Evolutionary conservation across 2,888 invertebrate species (phyloP), one percentile per base, ranked within the genome.

Genomic region (Caenorhabditis sp.): DNA sequence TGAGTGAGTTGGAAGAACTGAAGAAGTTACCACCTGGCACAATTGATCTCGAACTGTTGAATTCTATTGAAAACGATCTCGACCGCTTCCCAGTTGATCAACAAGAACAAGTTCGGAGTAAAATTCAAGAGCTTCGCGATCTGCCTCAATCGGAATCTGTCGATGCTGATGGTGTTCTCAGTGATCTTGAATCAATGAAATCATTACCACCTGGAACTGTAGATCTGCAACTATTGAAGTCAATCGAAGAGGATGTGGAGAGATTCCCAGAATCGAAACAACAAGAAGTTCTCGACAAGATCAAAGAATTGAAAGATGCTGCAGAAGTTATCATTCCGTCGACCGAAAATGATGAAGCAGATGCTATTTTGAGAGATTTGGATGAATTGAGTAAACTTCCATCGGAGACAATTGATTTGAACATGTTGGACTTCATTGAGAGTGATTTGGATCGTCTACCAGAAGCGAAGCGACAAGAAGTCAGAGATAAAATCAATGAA

Each of bases 171-270:
- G 27, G 36, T 14, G 10, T 66, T 51, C 26, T 63, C 1, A 58
- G 61, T 23, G 69, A 69, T 26, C 49, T 69, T 14, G 62, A 62
- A 17, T 24, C 59, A 2, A 53, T 69, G n/a, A 57, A 37, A 17
- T 50, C 61, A 17, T n/a, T 65, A n/a, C 66, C 66, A 59, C 36
- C 70, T 14, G 24, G 24, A 5, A 66, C 66, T 19, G 54, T 66
- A n/a, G 70, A 70, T 21, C n/a, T 66, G 19, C n/a, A 63, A 50
- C 53, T 66, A 37, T 21, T 70, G 36, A 49, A 62, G 19, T 53
- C 51, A 8, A 55, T 70, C 27, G 66, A 70, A 50, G 66, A 62
- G 12, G 55, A 50, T 21, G 36, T 66, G 17, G 24, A n/a, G n/a
- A 14, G 17, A 8, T 19, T 70, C 8, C 62, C 65, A 17, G 8